Base-by-base conservation (phyloP, 53 echinoderm and acorn worm species). In the Antedon mediterranea region DNA sequence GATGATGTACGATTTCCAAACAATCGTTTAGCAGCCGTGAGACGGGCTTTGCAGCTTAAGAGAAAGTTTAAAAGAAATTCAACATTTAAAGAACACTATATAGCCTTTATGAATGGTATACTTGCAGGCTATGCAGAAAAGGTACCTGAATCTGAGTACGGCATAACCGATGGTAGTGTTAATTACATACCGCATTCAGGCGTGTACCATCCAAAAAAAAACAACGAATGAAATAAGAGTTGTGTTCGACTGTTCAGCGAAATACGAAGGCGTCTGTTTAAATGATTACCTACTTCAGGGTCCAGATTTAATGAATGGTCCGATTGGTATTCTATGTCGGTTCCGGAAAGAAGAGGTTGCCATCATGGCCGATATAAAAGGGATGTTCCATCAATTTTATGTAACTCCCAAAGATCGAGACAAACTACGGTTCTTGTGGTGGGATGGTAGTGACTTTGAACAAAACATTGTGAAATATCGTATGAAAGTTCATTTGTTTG, bases 191-290 rank as follows among this genome's bases (percentile, higher is more conserved):
- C 41, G 41, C 13, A 41, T 7, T 41, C 71, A 43, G 33, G 85
- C 85, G 73, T n/a, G n/a, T n/a, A n/a, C n/a, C n/a, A n/a, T n/a
- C n/a, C n/a, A n/a, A n/a, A n/a, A n/a, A n/a, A n/a, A n/a, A n/a
- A n/a, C n/a, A 80, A 80, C n/a, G n/a, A n/a, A n/a, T 4, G 72
- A n/a, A n/a, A 71, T 89, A 0, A 30, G 84, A 20, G 81, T 86
- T 31, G 90, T 89, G 0, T 86, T 83, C 74, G 83, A 89, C 32
- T 86, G 89, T 31, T 73, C 73, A 72, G 80, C 83, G 27, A 43
- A 33, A 30, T 84, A 31, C 43, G 73, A 83, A 43, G 89, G 89
- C 20, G 71, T 80, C 15, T 33, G 34, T 5, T 71, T 85, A 11
- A 85, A 88, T 29, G 74, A 42, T 18, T 8, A 15, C 3, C 57